These are phyloP conservation scores for Glyphotaelius pellucidus DNA, from an alignment of 2,888 invertebrate genomes.

Conservation along the genomic window DNA sequence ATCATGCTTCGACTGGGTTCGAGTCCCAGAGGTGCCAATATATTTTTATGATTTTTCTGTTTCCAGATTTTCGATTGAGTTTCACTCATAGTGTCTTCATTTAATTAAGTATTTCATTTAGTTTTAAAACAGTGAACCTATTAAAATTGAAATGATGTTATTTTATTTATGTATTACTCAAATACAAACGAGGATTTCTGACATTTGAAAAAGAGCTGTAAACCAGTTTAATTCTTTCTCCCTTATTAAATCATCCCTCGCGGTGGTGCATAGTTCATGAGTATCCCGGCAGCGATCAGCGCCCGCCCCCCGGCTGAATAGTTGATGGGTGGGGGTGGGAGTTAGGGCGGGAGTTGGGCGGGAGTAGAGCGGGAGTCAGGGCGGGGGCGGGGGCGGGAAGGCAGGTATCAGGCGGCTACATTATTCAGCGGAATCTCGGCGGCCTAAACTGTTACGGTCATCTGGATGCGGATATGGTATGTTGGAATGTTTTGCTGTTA, in stretches of 20 bases:
- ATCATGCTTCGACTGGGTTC: no score
- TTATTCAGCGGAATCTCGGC: slow-evolving; percentile 8
- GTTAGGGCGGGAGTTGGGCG: not conserved
- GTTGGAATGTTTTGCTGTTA: not conserved
- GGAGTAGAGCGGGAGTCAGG: slow-evolving; percentile 2
- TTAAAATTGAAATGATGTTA: no score
- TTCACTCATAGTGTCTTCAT: no score
- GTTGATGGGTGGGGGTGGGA: slow-evolving; percentile 19
- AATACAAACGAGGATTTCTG: not conserved
- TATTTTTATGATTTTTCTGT: no score
- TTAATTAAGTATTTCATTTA: no score
- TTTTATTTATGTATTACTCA: not conserved
- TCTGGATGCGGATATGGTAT: slow-evolving; percentile 3
- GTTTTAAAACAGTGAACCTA: no score
- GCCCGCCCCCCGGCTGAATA: slow-evolving; percentile 22
- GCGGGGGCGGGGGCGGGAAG: not conserved
- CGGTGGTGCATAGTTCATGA: slow-evolving; percentile 26
- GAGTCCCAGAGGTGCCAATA: no score
- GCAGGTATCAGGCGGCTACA: not conserved
- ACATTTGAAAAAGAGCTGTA: not conserved
- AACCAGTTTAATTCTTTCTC: not conserved
- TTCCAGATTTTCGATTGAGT: no score
- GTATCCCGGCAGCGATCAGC: slow-evolving; percentile 22
- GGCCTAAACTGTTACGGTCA: slow-evolving; percentile 31
- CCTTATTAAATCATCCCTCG: slow-evolving; percentile 18